Base-by-base conservation (phyloP, 2,888 invertebrate species). In the Argyra leucocephala region DNA sequence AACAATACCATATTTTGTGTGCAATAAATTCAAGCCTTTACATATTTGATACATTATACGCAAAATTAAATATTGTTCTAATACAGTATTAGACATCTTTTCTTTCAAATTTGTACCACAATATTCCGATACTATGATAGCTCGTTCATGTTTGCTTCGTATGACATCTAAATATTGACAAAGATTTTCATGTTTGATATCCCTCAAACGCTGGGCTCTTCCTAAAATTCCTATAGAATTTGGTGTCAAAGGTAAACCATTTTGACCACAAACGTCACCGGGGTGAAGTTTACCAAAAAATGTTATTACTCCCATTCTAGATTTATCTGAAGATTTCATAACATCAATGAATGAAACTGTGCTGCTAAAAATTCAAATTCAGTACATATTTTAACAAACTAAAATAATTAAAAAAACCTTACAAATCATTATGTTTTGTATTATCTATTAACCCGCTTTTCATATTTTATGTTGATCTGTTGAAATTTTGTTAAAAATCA, bases 221-320 rank as follows among this genome's bases (percentile, higher is more conserved):
- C 97, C 96, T 65, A 94, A 83, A 74, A 98, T 95, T 65, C 93
- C 91, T 68, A 97, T 94, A 0, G 96, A 96, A 80, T 97, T 96
- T 2, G 97, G 96, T 1, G 97, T 97, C 22, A 97, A 82, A 0
- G 98, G 98, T 62, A 98, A 81, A 1, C 98, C 97, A 81, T 98
- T 98, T 70, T 92, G 93, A 12, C 96, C 96, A 79, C 96, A 97
- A 64, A 88, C 87, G 78, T 95, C 94, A 31, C 89, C 89, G 15
- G 92, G 91, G 78, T 96, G 94, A 74, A 89, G 87, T 74, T 89
- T 89, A 0, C 96, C 96, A 79, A 94, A 93, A 78, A 92, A 95
- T 23, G 96, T 96, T 73, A 88, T 87, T 7, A 93, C 91, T n/a
- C 92, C 93, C 75, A 96, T 66, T 63, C 70, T 70, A 21, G 71